phyloP scores from a whole-genome alignment of 2,888 invertebrate genomes.

The Drosophila macrospina region DNA sequence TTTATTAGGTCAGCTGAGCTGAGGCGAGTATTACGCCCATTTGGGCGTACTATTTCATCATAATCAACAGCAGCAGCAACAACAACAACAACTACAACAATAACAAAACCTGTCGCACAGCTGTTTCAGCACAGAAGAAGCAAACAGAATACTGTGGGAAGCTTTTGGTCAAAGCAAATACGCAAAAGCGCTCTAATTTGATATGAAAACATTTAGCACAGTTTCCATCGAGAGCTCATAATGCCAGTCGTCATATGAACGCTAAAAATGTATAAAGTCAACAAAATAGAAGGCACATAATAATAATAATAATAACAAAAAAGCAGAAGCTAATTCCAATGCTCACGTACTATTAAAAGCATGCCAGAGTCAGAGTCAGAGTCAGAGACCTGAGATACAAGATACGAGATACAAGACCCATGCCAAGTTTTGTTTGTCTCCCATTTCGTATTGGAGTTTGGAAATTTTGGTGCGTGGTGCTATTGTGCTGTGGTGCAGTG shows the following conservation, averaged over 20 bases:
- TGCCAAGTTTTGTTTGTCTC: constrained; percentile 60
- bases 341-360: constrained; percentile 68
- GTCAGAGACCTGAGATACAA: background rate
- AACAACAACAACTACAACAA: background rate
- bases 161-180: constrained; percentile 64
- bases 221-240: constrained; percentile 59
- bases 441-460: constrained; percentile 24
- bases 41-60: constrained; percentile 52
- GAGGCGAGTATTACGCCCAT: constrained; percentile 41
- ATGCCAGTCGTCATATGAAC: constrained; percentile 48
- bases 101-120: constrained; percentile 52
- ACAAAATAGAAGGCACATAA: constrained; percentile 4
- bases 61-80: constrained; percentile 22
- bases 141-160: constrained; percentile 64
- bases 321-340: constrained; percentile 50
- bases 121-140: constrained; percentile 36
- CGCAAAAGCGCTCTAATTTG: constrained; percentile 65
- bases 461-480: constrained; percentile 30
- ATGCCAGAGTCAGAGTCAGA: constrained; percentile 43
- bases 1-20: constrained; percentile 70
- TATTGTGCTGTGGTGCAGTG: constrained; percentile 18
- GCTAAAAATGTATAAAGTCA: constrained; percentile 55
- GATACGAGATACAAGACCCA: constrained; percentile 52
- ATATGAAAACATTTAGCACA: constrained; percentile 72
- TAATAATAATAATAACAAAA: constrained; percentile 3